Evolutionary conservation across 2,888 invertebrate genomes (phyloP), one percentile per base, ranked within the genome.

Genomic region (Drosophila ezoana): DNA sequence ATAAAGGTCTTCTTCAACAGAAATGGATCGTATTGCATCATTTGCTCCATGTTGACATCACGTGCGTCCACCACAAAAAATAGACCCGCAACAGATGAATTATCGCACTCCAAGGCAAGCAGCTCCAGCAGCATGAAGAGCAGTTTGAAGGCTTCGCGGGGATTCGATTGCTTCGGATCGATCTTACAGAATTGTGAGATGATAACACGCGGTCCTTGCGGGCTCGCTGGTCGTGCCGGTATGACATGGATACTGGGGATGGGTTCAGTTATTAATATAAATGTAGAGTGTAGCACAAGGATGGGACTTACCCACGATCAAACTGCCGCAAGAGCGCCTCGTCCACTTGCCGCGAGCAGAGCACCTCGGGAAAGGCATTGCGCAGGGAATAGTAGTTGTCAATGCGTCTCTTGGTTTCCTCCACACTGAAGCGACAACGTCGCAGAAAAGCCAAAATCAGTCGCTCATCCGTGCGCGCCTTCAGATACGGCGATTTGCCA

Each of bases 111-210:
- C 54, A 87, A 60, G 8, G 85, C 88, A 33, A 90, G 58, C 16
- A 90, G 52, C 51, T 90, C 90, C 28, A 91, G 44, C 32, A 91
- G 59, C 51, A 90, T 90, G 32, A 90, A 90, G 20, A 89, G 69
- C 37, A 91, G 63, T 48, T 90, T 91, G 32, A 91, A 90, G 1
- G 80, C 76, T 32, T 90, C 89, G 6, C 84, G 79, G 4, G 89
- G 81, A 69, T 51, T 82, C 3, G 76, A 70, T 41, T 77, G 79
- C 44, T 87, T 86, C 2, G 89, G 74, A 75, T 90, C 89, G 40
- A 87, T 76, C 71, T 89, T 86, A 18, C 68, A 69, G 54, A 81
- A 90, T 49, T 88, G 90, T 6, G 90, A 90, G 32, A 90, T 89
- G 6, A 90, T 76, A 1, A 90, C 72, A 2, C 77, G 63, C 0